These are phyloP conservation scores for Cyclura pinguis DNA, from an alignment of 2,797 vertebrate genomes.

Conservation along the genomic window DNA sequence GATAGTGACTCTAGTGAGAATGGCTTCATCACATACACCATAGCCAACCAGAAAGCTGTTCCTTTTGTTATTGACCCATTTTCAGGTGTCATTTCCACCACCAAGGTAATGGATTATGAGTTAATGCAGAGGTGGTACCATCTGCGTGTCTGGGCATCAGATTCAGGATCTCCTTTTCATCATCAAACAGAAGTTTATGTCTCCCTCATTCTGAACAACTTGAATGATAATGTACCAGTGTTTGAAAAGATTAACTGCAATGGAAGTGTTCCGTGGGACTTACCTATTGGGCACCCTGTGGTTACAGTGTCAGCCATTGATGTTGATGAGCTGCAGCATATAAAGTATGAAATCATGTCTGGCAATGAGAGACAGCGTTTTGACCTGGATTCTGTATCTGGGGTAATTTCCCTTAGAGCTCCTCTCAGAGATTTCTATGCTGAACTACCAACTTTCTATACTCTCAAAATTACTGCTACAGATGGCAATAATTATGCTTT, in stretches of 20 bases:
- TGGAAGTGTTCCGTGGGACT: conserved; percentile 84
- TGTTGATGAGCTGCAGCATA: conserved; percentile 91
- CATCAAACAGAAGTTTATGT: conserved; percentile 88
- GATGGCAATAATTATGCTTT: conserved; percentile 90
- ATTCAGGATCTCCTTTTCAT: conserved; percentile 92
- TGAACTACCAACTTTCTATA: conserved; percentile 77
- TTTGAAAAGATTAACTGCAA: conserved; percentile 94
- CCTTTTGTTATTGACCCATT: conserved; percentile 93
- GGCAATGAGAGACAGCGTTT: conserved; percentile 92
- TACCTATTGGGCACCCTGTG: conserved; percentile 81
- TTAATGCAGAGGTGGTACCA: conserved; percentile 92
- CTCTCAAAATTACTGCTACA: conserved; percentile 87
- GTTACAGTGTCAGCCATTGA: conserved; percentile 90
- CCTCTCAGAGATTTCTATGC: conserved; percentile 77
- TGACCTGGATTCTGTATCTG: conserved; percentile 87
- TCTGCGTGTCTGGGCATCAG: conserved; percentile 92
- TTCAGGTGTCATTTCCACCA: conserved; percentile 89
- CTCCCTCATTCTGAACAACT: conserved; percentile 90
- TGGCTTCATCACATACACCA: conserved; percentile 88
- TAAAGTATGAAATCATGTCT: conserved; percentile 88
- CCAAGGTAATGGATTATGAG: conserved; percentile 92
- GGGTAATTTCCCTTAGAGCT: conserved; percentile 84
- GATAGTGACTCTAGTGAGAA: conserved; percentile 89
- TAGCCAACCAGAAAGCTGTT: conserved; percentile 81
- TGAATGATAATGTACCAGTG: conserved; percentile 93